phyloP scores from a whole-genome alignment of 2,113 vertebrate species.

The Nycticorax nycticorax region DNA sequence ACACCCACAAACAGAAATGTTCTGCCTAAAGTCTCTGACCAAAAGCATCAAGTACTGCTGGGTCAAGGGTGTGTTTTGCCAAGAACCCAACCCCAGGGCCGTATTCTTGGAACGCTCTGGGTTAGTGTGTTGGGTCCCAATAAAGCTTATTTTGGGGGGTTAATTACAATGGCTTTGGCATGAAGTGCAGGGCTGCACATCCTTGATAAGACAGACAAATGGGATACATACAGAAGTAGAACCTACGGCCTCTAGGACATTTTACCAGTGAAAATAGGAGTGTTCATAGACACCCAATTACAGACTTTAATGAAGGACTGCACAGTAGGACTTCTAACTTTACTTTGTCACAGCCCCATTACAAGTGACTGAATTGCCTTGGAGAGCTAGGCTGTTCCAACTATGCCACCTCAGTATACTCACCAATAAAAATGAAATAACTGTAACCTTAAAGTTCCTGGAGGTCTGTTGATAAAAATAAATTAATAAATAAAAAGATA shows the following conservation, averaged over 20 bases:
- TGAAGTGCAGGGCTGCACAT: not conserved
- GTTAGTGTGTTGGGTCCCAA: not conserved
- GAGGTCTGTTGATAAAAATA: not conserved
- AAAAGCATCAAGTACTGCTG: not conserved
- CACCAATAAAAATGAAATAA: not conserved
- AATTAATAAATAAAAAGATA: not conserved
- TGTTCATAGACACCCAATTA: not conserved
- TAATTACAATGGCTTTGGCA: not conserved
- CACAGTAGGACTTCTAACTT: not conserved
- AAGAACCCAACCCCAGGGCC: not conserved
- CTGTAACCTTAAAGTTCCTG: not conserved
- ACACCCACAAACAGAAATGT: not conserved
- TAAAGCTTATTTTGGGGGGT: not conserved
- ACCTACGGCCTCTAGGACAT: rapidly evolving
- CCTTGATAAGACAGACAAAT: not conserved
- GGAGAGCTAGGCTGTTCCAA: not conserved
- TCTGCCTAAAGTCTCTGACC: rapidly evolving
- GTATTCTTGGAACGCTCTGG: not conserved
- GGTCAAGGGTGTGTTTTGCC: not conserved
- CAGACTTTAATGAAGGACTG: not conserved
- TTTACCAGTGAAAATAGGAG: not conserved
- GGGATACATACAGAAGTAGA: not conserved
- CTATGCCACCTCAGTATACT: not conserved
- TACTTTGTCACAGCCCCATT: not conserved
- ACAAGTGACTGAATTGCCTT: not conserved